Base-by-base conservation (phyloP, 2,797 vertebrate species). In the Rhinoraja longicauda region DNA sequence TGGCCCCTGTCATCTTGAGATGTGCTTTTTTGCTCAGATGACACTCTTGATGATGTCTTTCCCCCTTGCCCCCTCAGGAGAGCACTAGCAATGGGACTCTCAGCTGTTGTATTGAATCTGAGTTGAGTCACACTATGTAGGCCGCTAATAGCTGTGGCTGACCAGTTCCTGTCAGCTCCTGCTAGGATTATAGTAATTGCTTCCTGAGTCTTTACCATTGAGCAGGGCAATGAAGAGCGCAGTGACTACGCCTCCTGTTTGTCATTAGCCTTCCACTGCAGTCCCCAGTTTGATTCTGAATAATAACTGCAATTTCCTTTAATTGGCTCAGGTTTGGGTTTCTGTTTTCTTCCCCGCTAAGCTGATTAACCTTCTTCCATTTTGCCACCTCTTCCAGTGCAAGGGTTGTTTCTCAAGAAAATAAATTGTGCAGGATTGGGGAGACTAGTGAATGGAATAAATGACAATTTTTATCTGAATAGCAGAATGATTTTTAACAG, bases 291-390 rank as follows among this genome's bases (percentile, higher is more conserved):
- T 92, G 90, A 92, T 92, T 92, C 90, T 75, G 67, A 75, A 70
- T 92, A 92, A 92, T 92, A 75, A 70, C 90, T 75, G 72, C 70
- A 92, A 92, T 92, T 92, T 70, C 39, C 90, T 92, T 92, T 92
- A 92, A 92, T 92, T 92, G 90, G 90, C 90, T 57, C 70, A 75
- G 90, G 90, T 95, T 93, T 94, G 94, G 93, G 93, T 93, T 93
- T 93, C 93, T 77, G 1, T 0, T 93, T 95, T 94, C 95, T 94
- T 94, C 94, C 95, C 95, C 93, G 94, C 79, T 95, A 94, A 96
- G 94, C 93, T 95, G 90, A 93, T 95, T 95, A 95, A 94, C 95
- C 94, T 94, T 94, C 93, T 94, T 94, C 90, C 45, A 72, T 75
- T 95, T 94, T 94, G 93, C 93, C 93, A 86, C 70, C 90, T 92